Evolutionary conservation across 1,140 invertebrate genomes (phyloP).

Genomic region (Idris sp.): DNA sequence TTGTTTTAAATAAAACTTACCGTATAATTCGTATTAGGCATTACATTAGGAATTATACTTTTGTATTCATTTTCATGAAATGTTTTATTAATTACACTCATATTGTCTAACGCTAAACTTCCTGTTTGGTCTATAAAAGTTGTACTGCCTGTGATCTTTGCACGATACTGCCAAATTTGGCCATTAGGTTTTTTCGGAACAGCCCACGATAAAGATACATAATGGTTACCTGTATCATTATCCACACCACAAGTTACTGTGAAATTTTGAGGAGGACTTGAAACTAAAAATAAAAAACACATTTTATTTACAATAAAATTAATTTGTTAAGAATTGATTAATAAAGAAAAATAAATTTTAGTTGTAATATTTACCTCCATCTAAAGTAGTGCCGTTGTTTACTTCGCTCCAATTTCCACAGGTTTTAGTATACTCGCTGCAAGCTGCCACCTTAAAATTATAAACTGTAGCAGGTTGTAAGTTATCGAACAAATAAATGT

Average conservation of each 20-base stretch:
- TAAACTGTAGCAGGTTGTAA: constrained; percentile 87
- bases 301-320: too few relatives aligned
- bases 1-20: constrained; percentile 68
- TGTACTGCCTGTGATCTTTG: constrained; percentile 81
- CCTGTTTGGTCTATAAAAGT: constrained; percentile 81
- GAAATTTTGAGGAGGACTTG: constrained; percentile 82
- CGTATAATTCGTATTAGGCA: constrained; percentile 89
- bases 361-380: constrained; percentile 84
- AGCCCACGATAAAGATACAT: constrained; percentile 84
- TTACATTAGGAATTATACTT: constrained; percentile 81
- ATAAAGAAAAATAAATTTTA: too few relatives aligned
- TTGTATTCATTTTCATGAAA: constrained; percentile 78
- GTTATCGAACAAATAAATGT: constrained; percentile 87
- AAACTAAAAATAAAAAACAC: constrained; percentile 68
- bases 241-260: constrained; percentile 83
- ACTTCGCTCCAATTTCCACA: constrained; percentile 87
- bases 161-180: constrained; percentile 85
- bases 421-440: constrained; percentile 85
- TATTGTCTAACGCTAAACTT: constrained; percentile 77
- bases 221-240: constrained; percentile 81
- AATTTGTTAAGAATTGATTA: too few relatives aligned
- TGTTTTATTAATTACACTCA: constrained; percentile 81
- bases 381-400: constrained; percentile 88
- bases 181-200: constrained; percentile 85
- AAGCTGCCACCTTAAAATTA: constrained; percentile 86